Base-by-base conservation (phyloP, 2,888 invertebrate genomes). In the Stratiomys singularior region DNA sequence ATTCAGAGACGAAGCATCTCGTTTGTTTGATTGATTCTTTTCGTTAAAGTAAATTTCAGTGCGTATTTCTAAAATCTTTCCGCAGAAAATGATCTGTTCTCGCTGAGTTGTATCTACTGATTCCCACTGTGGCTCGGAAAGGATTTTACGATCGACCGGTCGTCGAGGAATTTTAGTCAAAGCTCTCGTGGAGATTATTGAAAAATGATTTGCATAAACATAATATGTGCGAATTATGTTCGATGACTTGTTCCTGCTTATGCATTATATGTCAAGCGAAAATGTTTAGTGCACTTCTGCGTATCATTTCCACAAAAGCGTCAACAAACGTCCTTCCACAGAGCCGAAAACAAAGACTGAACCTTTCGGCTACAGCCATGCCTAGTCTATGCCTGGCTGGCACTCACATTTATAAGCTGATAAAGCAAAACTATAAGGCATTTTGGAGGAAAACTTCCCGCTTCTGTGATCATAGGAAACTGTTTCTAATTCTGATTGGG, bases 181-280 rank as follows among this genome's bases (percentile, higher is more conserved):
- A 15, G 60, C 21, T 37, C 7, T 37, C 63, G 18, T 23, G 7
- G 44, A 76, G 76, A 63, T 44, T 63, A 76, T 76, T 76, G 63
- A 76, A 74, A 74, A 60, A 74, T 74, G 58, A 74, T 74, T 74
- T 58, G 74, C 74, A 74, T 74, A 74, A 74, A 58, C 58, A 60
- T 37, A 60, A 58, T 60, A 21, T 71, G 21, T 60, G 27, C 37
- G 74, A 74, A 58, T 74, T 74, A 74, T 74, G 58, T 52, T 74
- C 37, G 60, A 60, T 58, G 56, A 44, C 37, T 56, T 74, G 74
- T 13, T 15, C 11, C 47, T 52, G 72, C 28, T 72, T 72, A 72
- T 74, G 58, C 74, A 74, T 58, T 58, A 52, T 15, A 52, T 52
- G 52, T 71, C 71, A 71, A 52, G 5, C 71, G 67, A 71, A 28